A percentile compares a stretch with the other conserved stretches of the same genome.
These are phyloP conservation scores for Trichogramma dendrolimi DNA, from an alignment of 2,888 invertebrate species.

Conservation along the genomic window DNA sequence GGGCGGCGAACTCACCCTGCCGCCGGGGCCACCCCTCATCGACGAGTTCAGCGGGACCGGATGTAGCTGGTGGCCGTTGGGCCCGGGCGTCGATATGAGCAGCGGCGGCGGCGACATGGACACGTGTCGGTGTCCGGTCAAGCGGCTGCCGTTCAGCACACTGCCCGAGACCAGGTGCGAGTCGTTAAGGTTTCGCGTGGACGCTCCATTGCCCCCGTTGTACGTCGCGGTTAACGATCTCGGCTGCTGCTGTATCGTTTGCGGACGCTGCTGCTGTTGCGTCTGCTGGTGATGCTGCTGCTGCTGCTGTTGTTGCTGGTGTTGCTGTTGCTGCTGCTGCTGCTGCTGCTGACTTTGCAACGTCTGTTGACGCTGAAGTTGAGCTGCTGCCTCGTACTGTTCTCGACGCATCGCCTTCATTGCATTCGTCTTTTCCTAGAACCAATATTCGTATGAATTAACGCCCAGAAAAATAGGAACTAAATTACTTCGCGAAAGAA, in stretches of 20 bases:
- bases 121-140: conserved; percentile 35
- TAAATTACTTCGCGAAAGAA: too few species aligned
- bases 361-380: conserved; percentile 44
- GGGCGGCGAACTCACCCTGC: conserved; percentile 42
- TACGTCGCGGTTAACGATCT: conserved; percentile 24
- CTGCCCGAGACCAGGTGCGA: not conserved
- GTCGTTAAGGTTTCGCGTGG: conserved; percentile 35
- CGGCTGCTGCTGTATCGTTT: conserved; percentile 41
- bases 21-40: conserved; percentile 19
- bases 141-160: conserved; percentile 18
- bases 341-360: conserved; percentile 44
- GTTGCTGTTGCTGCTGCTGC: conserved; percentile 48
- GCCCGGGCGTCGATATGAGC: conserved; percentile 26
- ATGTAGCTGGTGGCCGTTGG: not conserved
- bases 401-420: conserved; percentile 62
- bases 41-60: conserved; percentile 7
- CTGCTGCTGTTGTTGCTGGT: conserved; percentile 47
- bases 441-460: not conserved
- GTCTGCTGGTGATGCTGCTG: conserved; percentile 41
- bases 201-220: conserved; percentile 19
- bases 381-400: conserved; percentile 48
- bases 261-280: conserved; percentile 34
- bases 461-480: too few species aligned
- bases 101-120: conserved; percentile 39
- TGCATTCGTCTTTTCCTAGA: conserved; percentile 74